Conservation (phyloP, 2,888 invertebrate species). For the Nephrotoma guestfalica region DNA sequence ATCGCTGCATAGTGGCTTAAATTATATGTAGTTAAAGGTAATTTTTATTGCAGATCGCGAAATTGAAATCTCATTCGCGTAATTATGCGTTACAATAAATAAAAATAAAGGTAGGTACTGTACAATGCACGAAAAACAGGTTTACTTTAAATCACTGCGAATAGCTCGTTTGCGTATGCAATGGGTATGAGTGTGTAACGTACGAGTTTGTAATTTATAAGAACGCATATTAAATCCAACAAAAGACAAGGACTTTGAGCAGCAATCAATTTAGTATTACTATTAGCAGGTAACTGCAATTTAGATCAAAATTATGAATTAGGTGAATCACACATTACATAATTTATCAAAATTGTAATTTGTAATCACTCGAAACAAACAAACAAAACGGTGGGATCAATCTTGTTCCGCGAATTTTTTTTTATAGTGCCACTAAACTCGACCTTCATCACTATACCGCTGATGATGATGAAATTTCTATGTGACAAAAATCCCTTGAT, state of each 20-base stretch:
- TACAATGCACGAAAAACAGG: neutral
- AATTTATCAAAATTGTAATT: neutral
- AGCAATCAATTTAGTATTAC: neutral
- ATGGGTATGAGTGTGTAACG: neutral
- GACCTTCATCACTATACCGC: neutral
- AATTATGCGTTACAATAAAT: neutral
- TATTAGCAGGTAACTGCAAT: neutral
- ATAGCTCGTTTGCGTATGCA: neutral
- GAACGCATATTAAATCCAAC: neutral
- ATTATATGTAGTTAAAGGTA: too few species aligned
- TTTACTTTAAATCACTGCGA: neutral
- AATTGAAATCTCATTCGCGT: neutral
- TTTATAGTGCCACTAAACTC: neutral
- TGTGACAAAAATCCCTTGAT: neutral
- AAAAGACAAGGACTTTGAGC: neutral
- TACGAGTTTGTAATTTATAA: neutral
- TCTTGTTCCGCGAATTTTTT: neutral
- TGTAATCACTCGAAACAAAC: neutral
- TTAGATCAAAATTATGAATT: neutral
- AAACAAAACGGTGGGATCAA: neutral
- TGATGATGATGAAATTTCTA: neutral
- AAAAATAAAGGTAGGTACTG: neutral
- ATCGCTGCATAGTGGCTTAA: neutral
- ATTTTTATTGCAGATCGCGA: neutral
- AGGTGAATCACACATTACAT: neutral